Evolutionary conservation across 2,797 vertebrate species (phyloP), one percentile per base, ranked within the genome.

Genomic region (Danionella dracula): DNA sequence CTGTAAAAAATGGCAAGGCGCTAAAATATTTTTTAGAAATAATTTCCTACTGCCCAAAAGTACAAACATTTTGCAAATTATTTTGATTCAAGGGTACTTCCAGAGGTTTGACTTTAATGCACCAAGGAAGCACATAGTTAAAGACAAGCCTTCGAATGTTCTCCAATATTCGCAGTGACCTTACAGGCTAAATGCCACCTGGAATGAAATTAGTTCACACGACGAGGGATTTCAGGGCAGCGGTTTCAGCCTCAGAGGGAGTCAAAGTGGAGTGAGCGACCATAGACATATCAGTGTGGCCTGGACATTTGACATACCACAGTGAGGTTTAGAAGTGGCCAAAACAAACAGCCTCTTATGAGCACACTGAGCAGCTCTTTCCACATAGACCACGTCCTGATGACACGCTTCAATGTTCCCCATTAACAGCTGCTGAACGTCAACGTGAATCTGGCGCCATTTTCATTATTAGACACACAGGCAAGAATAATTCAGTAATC

Each of bases 311-410:
- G 13, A 31, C 23, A 57, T 55, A 55, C 54, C 54, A 42, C 38
- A 42, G 38, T 9, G 53, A 38, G 53, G 48, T 72, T 65, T 50
- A 31, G 54, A 64, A 55, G 55, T 67, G 55, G 15, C 23, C 66
- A 64, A 61, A 70, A 74, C 69, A 76, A 76, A 76, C 71, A 78
- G 53, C 42, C 49, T 60, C 76, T 67, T 66, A 41, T 58, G 55
- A 64, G 62, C 19, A 49, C 56, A 61, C 44, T 49, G 58, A 61
- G 32, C 45, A 5, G 15, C 21, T 49, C 58, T 61, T 61, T 49
- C 2, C 48, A 32, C 40, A 51, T 21, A 53, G 37, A 41, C 19
- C 38, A 4, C 10, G 9, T 20, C 44, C 19, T 32, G n/a, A 17
- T 12, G 42, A 31, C 19, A 20, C 27, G 11, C 13, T 32, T 56